Evolutionary conservation across 2,797 vertebrate genomes (phyloP).

Genomic region (Thalassophryne amazonica): DNA sequence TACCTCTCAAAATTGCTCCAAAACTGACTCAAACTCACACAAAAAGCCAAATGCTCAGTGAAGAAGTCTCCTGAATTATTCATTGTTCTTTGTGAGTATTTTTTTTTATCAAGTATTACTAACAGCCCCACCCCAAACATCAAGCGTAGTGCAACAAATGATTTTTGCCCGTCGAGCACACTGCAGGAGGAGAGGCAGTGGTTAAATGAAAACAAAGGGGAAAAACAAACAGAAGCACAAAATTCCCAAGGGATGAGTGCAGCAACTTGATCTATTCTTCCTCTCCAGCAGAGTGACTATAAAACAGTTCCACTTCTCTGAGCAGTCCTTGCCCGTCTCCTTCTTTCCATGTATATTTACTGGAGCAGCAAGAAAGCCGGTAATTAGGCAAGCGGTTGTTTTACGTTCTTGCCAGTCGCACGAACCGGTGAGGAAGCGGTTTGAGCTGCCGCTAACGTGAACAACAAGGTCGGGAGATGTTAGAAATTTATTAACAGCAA

Average conservation of each 20-base stretch:
- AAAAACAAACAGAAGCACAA: neutral
- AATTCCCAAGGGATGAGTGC: neutral
- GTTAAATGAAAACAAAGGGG: neutral
- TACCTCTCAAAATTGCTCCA: constrained; percentile 9
- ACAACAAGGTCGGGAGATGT: neutral
- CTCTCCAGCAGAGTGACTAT: neutral
- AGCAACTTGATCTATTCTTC: neutral
- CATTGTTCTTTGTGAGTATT: constrained; percentile 24
- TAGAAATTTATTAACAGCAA: no score
- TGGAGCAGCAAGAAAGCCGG: neutral
- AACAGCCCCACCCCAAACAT: constrained; percentile 14
- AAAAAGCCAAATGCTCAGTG: constrained; percentile 16
- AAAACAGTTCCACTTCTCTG: neutral
- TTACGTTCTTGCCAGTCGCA: neutral
- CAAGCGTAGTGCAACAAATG: constrained; percentile 34
- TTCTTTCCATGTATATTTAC: neutral
- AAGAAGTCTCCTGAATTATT: constrained; percentile 38
- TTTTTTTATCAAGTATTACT: constrained; percentile 43
- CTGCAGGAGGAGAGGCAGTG: constrained; percentile 4
- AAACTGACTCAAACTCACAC: constrained; percentile 13
- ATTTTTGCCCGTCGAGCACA: constrained; percentile 21
- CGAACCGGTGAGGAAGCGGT: neutral
- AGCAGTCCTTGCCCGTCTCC: neutral
- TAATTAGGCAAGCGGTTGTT: neutral
- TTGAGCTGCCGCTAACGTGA: neutral